Evolutionary conservation across 2,888 invertebrate genomes (phyloP).

Genomic region (Crematogaster levior): DNA sequence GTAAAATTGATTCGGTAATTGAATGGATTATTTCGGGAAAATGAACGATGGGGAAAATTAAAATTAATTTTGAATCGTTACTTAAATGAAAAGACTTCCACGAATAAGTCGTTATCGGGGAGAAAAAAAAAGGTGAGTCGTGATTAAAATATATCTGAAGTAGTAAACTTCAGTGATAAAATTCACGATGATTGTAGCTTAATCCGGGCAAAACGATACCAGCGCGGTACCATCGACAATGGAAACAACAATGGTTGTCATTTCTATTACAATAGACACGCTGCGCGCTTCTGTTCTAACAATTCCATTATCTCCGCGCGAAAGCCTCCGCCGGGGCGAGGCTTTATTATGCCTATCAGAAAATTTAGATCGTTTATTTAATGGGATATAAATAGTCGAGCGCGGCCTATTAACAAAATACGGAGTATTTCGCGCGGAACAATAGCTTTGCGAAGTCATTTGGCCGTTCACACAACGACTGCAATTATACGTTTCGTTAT

Average conservation of each 20-base stretch:
- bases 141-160: constrained; percentile 16
- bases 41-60: neutral
- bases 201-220: constrained; percentile 46
- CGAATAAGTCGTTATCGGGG: neutral
- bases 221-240: constrained; percentile 44
- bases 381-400: constrained; percentile 54
- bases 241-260: constrained; percentile 51
- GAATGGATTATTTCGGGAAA: neutral
- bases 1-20: neutral
- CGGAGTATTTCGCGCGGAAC: constrained; percentile 53
- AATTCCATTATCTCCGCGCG: constrained; percentile 56
- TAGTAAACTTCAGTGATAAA: constrained; percentile 13
- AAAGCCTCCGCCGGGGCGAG: constrained; percentile 37
- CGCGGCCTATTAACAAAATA: constrained; percentile 55
- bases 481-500: constrained; percentile 54
- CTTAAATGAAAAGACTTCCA: neutral
- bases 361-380: constrained; percentile 56
- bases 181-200: constrained; percentile 31
- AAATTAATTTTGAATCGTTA: neutral
- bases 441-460: constrained; percentile 54
- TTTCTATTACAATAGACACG: constrained; percentile 55
- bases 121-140: no score
- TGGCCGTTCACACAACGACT: constrained; percentile 54
- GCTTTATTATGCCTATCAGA: constrained; percentile 55
- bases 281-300: constrained; percentile 53